phyloP scores from a whole-genome alignment of 2,888 invertebrate species.

The Allacma fusca region DNA sequence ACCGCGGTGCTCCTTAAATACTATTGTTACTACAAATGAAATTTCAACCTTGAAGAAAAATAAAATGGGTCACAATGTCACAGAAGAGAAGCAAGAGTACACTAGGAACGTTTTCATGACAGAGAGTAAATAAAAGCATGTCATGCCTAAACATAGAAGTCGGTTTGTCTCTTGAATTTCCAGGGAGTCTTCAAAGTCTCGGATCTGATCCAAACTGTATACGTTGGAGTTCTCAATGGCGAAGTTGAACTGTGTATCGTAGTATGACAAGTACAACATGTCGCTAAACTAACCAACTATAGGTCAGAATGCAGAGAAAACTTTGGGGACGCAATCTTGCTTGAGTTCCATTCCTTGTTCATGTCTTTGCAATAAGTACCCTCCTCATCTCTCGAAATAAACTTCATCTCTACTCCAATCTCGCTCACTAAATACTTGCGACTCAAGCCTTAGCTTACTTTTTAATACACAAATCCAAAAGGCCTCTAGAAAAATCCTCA shows the following conservation, averaged over 20 bases:
- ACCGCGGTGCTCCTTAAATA: no score
- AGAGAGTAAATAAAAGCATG: constrained; percentile 26
- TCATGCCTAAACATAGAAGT: constrained; percentile 59
- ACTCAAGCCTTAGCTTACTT: no score
- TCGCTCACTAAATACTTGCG: no score
- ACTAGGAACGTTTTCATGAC: neutral
- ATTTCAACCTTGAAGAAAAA: no score
- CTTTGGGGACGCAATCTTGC: no score
- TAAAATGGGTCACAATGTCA: no score
- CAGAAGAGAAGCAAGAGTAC: neutral
- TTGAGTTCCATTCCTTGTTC: neutral
- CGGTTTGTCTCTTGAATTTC: constrained; percentile 58
- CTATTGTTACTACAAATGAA: no score
- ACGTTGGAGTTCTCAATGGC: constrained; percentile 52
- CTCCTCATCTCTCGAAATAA: no score
- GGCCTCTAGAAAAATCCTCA: no score
- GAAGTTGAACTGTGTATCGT: constrained; percentile 54
- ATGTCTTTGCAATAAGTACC: no score
- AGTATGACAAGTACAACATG: constrained; percentile 59
- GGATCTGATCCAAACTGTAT: constrained; percentile 54
- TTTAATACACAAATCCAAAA: no score
- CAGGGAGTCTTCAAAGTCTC: constrained; percentile 57
- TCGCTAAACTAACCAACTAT: neutral
- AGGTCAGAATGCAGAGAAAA: neutral
- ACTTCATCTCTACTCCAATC: no score